Percentiles rank a stretch among this genome's conserved stretches.
These are phyloP conservation scores for Coenonympha arcania DNA, from an alignment of 2,888 invertebrate species.

Conservation along the genomic window DNA sequence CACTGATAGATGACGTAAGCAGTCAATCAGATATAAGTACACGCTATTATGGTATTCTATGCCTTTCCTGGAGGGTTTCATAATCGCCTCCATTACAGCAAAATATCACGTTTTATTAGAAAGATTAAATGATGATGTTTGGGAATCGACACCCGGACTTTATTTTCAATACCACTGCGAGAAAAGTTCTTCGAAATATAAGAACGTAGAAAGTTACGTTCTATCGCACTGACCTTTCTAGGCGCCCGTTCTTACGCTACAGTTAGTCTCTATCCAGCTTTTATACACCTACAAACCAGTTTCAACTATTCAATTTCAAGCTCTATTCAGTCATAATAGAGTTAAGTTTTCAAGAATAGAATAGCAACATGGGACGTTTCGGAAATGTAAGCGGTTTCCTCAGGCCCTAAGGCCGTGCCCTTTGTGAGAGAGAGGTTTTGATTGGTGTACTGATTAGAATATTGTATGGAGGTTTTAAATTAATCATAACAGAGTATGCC, in stretches of 20 bases:
- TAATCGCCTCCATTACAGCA: no score
- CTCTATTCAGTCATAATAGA: not conserved
- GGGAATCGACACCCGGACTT: no score
- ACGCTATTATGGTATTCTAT: no score
- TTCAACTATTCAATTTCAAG: not conserved
- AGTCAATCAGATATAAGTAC: no score
- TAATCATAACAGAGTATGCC: slow-evolving; percentile 7
- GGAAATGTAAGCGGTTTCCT: slow-evolving; percentile 13
- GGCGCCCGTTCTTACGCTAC: slow-evolving; percentile 28
- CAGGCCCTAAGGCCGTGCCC: slow-evolving; percentile 26
- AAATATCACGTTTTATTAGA: no score
- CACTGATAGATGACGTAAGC: no score
- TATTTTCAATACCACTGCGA: no score
- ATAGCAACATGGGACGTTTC: not conserved
- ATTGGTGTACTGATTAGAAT: slow-evolving; percentile 23
- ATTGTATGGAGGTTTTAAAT: slow-evolving; percentile 20
- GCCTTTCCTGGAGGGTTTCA: no score
- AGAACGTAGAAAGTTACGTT: slow-evolving; percentile 19
- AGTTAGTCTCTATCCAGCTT: slow-evolving; percentile 12
- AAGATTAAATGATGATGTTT: no score
- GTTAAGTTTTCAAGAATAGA: slow-evolving; percentile 5
- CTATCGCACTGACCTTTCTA: slow-evolving; percentile 26
- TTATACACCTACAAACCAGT: slow-evolving; percentile 5
- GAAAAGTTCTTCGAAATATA: no score
- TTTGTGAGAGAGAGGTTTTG: slow-evolving; percentile 24